Evolutionary conservation across 2,888 invertebrate genomes (phyloP), one percentile per base, ranked within the genome.

Genomic region (Perdita meconis): DNA sequence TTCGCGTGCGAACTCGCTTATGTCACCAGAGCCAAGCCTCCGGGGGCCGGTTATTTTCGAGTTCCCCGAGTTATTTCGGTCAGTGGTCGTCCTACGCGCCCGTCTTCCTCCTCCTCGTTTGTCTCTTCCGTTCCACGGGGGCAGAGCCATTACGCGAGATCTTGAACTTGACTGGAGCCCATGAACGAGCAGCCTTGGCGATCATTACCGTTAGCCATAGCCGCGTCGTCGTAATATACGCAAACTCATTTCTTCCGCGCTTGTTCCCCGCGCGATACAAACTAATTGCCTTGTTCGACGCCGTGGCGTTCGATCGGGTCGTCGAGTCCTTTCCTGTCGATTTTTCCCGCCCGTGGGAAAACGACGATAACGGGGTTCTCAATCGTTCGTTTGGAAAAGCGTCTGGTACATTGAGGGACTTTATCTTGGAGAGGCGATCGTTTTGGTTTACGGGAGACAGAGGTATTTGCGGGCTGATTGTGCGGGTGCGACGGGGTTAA

Each of bases 131-230:
- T 47, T 22, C n/a, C 40, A 2, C 0, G n/a, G 30, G 16, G 30
- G 16, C 36, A 0, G 2, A 63, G 61, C 53, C 53, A 24, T 60
- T 6, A 69, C 16, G 19, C 47, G 67, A 69, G 75, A 83, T 85
- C 79, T 75, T 78, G 82, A 82, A 82, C 86, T 86, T 78, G 78
- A 79, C 75, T 66, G 70, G 51, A 53, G 67, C 24, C 50, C 53
- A 61, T 61, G 69, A 75, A 26, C 34, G 53, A 38, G 36, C 65
- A 80, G 69, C 80, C 74, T 80, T 76, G 83, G 71, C 65, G 80
- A 79, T 78, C 71, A 70, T 80, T 81, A 86, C 86, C 86, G 86
- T 86, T 86, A 86, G 50, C 72, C 73, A 61, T 72, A 51, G 74
- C 67, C 70, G 63, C 47, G 42, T 61, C 76, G 81, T 70, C 80